These are phyloP conservation scores for Heliconius hermathena DNA, from an alignment of 1,140 invertebrate genomes.

Conservation along the genomic window DNA sequence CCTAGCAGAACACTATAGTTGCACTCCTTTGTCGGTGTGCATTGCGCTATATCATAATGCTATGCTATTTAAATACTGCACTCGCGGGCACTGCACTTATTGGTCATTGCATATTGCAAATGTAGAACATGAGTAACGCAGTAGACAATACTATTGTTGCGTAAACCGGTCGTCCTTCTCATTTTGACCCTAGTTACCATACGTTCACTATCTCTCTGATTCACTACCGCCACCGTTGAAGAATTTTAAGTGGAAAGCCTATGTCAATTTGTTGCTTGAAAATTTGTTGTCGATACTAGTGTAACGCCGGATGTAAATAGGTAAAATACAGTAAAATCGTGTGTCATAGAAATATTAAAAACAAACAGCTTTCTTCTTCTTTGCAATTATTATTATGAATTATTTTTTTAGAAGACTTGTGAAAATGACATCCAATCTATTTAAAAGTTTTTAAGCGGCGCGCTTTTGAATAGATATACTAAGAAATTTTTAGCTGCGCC, in stretches of 20 bases:
- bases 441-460: background rate
- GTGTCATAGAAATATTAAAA: no score
- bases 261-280: no score
- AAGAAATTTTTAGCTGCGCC: no score
- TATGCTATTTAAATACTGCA: constrained; percentile 10
- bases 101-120: constrained; percentile 48
- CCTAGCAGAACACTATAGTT: background rate
- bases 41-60: constrained; percentile 17
- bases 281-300: no score
- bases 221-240: background rate
- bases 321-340: no score
- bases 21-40: constrained; percentile 15
- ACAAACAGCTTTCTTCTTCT: no score
- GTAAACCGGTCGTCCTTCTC: constrained; percentile 38
- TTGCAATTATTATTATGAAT: background rate
- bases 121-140: constrained; percentile 52
- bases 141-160: constrained; percentile 53
- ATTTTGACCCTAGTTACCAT: constrained; percentile 9
- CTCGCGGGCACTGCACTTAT: constrained; percentile 36
- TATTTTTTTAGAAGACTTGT: background rate
- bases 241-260: background rate
- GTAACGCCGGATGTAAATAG: no score
- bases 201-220: background rate
- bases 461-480: background rate
- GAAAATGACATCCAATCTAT: background rate